phyloP scores from a whole-genome alignment of 1,140 invertebrate species.

The Papilio dardanus region DNA sequence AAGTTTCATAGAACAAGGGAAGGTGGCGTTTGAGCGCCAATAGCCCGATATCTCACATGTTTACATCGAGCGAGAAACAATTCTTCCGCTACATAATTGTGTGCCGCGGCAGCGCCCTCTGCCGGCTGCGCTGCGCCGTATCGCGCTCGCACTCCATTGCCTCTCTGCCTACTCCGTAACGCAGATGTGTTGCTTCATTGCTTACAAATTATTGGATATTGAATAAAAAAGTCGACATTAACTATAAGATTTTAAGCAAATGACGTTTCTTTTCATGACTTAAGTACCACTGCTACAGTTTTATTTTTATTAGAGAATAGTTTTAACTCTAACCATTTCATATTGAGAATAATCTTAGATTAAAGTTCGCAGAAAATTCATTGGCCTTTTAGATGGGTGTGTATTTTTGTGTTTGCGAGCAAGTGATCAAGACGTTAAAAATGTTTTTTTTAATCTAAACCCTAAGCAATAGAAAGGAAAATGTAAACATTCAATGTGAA shows the following conservation, averaged over 20 bases:
- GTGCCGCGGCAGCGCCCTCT: not conserved
- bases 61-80: not conserved
- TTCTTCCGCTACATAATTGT: conserved; percentile 10
- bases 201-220: conserved; percentile 25
- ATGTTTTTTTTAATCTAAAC: too few species aligned
- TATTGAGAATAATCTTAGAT: too few species aligned
- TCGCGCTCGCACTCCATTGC: conserved; percentile 45
- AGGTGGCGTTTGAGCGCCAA: not conserved
- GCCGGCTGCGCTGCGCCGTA: conserved; percentile 21
- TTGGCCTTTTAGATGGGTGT: too few species aligned
- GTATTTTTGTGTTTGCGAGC: too few species aligned
- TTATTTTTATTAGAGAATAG: not conserved
- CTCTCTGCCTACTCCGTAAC: conserved; percentile 29
- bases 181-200: conserved; percentile 31
- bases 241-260: not conserved
- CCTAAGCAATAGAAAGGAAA: not conserved
- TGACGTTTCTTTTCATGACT: not conserved
- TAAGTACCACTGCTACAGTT: not conserved
- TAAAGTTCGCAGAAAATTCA: too few species aligned
- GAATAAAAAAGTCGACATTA: not conserved
- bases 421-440: too few species aligned
- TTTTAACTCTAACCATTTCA: too few species aligned
- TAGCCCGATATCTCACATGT: not conserved
- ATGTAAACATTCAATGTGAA: not conserved
- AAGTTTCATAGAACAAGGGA: not conserved